These are phyloP conservation scores for Chloebia gouldiae DNA, from an alignment of 2,113 vertebrate species.

Conservation along the genomic window DNA sequence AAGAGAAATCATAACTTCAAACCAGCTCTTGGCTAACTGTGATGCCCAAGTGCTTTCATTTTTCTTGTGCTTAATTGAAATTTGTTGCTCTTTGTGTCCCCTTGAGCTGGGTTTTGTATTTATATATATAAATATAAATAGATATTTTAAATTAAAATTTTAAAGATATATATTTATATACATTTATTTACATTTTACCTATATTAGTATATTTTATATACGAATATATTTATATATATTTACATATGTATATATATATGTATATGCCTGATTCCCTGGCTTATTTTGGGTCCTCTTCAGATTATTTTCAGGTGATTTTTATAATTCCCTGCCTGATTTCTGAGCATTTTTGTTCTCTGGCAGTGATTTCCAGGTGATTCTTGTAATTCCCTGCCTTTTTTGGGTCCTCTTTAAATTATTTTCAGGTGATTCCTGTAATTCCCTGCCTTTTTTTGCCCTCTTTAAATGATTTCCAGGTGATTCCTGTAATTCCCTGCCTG, in stretches of 20 bases:
- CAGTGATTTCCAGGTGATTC: background rate
- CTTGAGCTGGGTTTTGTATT: background rate
- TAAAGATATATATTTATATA: too few species aligned
- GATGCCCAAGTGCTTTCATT: rapidly evolving
- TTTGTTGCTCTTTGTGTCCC: background rate
- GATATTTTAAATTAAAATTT: too few species aligned
- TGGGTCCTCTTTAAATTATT: background rate
- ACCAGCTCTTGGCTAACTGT: background rate
- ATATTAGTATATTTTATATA: too few species aligned
- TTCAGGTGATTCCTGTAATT: background rate
- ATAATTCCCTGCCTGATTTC: background rate
- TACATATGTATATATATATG: too few species aligned
- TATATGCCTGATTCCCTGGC: too few species aligned
- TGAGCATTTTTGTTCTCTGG: too few species aligned
- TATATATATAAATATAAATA: too few species aligned
- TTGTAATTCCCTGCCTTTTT: background rate
- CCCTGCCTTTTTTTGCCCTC: too few species aligned
- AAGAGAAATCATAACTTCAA: background rate
- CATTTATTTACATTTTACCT: too few species aligned
- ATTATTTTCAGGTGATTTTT: background rate
- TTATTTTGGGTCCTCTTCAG: too few species aligned
- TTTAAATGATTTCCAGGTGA: background rate
- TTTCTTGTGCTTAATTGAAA: rapidly evolving
- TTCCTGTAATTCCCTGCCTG: background rate
- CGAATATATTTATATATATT: too few species aligned